Evolutionary conservation across 1,140 invertebrate genomes (phyloP), one percentile per base, ranked within the genome.

Genomic region (Heliconius himera): DNA sequence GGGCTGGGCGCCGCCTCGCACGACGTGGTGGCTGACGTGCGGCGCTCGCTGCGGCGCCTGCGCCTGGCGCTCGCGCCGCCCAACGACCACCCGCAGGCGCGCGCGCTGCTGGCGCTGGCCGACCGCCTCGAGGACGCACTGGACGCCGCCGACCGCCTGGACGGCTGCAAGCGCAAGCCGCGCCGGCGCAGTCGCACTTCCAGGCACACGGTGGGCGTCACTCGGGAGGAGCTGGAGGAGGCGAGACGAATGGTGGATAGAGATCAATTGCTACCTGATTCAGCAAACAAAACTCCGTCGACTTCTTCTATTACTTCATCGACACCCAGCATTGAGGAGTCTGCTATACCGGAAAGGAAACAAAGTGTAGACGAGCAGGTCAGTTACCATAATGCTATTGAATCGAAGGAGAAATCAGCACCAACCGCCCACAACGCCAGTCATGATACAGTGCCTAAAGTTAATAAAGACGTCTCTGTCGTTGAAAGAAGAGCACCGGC

Each of bases 141-240:
- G 3, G 90, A 96, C 66, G 91, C 93, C 26, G 93, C 91, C 33
- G 91, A 91, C 82, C 86, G 87, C 73, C 89, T 88, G 20, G 90
- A 93, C 78, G 89, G 90, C 71, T 90, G 89, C 84, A 87, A 89
- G 22, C 85, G 89, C 8, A 83, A 85, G 11, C 84, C 88, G 4
- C 85, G 90, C 20, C 87, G 95, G 2, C 93, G 95, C 33, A 94
- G 89, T 77, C 95, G 96, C 51, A 95, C 95, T 46, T 95, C 96
- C 49, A 95, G 97, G 4, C 97, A 98, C 86, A 98, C 97, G 0
- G 97, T 98, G 5, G 97, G 97, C 22, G 97, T 98, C 2, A 97
- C 96, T 5, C 95, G 95, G 2, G 97, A 98, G 87, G 97, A 98
- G 84, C 90, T 98, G 36, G 97, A 96, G 1, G 95, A 96, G 81